Evolutionary conservation across 2,113 vertebrate species (phyloP).

Genomic region (Poeciliopsis retropinna): DNA sequence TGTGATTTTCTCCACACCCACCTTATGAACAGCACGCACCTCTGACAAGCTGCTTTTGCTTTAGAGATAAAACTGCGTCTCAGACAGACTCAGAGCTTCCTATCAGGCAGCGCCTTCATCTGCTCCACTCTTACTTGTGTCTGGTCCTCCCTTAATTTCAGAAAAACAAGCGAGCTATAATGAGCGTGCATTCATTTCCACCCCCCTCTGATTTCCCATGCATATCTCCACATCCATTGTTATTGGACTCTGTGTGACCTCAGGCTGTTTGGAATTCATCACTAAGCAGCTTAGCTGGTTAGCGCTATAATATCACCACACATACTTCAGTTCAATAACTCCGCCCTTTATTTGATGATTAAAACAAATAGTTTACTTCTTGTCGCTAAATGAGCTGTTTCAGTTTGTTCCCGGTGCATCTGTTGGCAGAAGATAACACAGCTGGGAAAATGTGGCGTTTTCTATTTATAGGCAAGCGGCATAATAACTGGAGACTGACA

Average conservation of each 20-base stretch:
- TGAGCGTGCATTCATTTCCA: slow-evolving; percentile 32
- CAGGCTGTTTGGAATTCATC: slow-evolving; percentile 52
- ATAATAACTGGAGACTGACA: slow-evolving; percentile 39
- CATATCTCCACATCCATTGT: slow-evolving; percentile 45
- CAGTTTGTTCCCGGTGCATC: slow-evolving; percentile 54
- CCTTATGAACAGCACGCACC: neutral
- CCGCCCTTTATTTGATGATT: slow-evolving; percentile 67
- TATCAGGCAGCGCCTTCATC: neutral
- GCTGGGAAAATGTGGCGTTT: slow-evolving; percentile 64
- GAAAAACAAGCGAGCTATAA: slow-evolving; percentile 38
- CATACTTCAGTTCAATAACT: slow-evolving; percentile 67
- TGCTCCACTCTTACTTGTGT: neutral
- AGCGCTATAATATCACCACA: too few species aligned
- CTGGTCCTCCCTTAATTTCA: slow-evolving; percentile 23
- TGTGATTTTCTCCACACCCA: neutral
- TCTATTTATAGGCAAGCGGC: slow-evolving; percentile 73
- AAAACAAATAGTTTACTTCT: slow-evolving; percentile 75
- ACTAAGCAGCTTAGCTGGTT: slow-evolving; percentile 22
- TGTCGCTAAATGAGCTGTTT: slow-evolving; percentile 11
- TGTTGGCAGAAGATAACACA: slow-evolving; percentile 37
- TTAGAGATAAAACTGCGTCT: too few species aligned
- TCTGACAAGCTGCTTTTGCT: neutral
- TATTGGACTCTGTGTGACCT: slow-evolving; percentile 65
- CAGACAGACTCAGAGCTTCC: neutral
- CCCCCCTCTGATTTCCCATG: slow-evolving; percentile 39